phyloP scores from a whole-genome alignment of 2,888 invertebrate species.

The Campopleginae sp. region DNA sequence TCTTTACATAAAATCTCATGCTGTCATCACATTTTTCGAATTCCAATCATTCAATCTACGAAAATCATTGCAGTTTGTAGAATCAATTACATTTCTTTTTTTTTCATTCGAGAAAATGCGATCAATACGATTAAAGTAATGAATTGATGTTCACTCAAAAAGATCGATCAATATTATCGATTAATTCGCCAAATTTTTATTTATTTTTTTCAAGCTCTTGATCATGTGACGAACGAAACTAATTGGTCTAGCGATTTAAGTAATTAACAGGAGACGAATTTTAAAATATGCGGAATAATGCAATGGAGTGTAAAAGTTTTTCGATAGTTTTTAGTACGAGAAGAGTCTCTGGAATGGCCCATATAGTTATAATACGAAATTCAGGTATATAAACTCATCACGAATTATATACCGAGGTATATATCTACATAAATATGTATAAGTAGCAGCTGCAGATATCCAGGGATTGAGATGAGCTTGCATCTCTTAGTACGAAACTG shows the following conservation, averaged over 20 bases:
- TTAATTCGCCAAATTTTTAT: too few species aligned
- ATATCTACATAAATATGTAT: conserved; percentile 16
- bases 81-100: background rate
- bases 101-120: background rate
- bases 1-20: background rate
- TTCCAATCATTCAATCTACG: background rate
- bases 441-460: conserved; percentile 47
- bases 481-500: conserved; percentile 39
- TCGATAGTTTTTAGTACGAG: background rate
- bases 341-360: background rate
- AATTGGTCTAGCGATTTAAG: background rate
- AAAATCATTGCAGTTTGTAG: background rate
- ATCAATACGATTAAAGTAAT: background rate
- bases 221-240: background rate
- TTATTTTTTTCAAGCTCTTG: too few species aligned
- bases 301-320: background rate
- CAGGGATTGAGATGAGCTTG: conserved; percentile 43
- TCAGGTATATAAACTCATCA: conserved; percentile 15
- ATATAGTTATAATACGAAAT: conserved; percentile 3
- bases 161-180: background rate
- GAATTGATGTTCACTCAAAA: background rate
- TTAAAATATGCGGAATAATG: background rate
- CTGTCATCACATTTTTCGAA: background rate
- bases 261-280: background rate
- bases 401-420: background rate